phyloP scores from a whole-genome alignment of 2,113 vertebrate genomes.

The Anas platyrhynchos region DNA sequence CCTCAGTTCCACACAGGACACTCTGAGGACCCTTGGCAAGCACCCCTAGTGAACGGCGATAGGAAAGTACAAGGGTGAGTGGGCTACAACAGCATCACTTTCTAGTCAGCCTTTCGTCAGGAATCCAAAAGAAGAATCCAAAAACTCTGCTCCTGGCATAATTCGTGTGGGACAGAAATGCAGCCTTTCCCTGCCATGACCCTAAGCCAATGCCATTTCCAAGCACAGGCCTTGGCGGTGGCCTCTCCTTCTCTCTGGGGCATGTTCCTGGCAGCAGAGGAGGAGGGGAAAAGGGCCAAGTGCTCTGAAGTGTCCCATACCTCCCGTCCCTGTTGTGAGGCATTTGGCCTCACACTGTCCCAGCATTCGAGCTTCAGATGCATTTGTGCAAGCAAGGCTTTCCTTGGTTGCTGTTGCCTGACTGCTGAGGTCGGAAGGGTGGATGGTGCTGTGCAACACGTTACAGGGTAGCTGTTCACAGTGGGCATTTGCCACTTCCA shows the following conservation, averaged over 20 bases:
- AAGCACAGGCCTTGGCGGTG: not conserved
- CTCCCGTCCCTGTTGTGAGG: not conserved
- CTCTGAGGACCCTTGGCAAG: not conserved
- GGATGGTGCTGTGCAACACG: rapidly evolving
- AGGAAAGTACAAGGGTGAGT: not conserved
- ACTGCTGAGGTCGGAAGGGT: not conserved
- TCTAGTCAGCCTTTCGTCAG: not conserved
- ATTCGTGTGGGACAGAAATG: not conserved
- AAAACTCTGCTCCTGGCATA: no score
- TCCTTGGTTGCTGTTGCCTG: not conserved
- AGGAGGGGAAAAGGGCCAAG: not conserved
- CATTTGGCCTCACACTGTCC: not conserved
- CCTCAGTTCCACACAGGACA: not conserved
- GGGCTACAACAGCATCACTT: not conserved
- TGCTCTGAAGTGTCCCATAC: not conserved
- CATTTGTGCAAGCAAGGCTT: not conserved
- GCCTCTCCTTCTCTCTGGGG: not conserved
- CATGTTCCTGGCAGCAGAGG: not conserved
- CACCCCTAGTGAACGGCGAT: not conserved
- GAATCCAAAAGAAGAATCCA: not conserved
- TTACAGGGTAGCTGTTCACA: not conserved
- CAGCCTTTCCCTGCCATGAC: not conserved
- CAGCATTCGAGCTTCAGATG: not conserved
- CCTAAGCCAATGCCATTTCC: not conserved
- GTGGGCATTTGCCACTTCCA: rapidly evolving